phyloP scores from a whole-genome alignment of 2,888 invertebrate species.

The Ormyrus thymus region DNA sequence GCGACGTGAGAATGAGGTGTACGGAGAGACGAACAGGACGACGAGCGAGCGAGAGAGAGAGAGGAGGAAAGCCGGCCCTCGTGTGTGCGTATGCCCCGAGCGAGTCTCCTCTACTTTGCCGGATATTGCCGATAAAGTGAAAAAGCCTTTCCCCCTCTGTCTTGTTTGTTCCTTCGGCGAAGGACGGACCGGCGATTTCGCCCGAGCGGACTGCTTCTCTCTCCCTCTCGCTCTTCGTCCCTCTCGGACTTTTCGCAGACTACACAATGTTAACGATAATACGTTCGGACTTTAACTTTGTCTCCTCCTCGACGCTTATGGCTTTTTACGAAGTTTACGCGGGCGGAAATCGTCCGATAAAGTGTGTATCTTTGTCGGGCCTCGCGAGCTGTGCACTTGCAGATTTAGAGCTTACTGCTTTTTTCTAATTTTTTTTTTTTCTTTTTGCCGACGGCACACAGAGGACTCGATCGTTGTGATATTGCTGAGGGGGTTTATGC shows the following conservation, averaged over 20 bases:
- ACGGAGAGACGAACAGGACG: too few species aligned
- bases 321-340: conserved; percentile 26
- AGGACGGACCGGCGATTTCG: conserved; percentile 2
- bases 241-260: conserved; percentile 1
- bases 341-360: conserved; percentile 3
- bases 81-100: not conserved
- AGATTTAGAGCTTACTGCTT: too few species aligned
- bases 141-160: conserved; percentile 21
- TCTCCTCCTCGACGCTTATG: conserved; percentile 22
- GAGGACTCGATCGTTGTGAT: too few species aligned
- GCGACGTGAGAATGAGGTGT: not conserved
- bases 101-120: conserved; percentile 16
- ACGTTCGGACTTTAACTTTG: conserved; percentile 28
- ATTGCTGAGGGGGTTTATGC: too few species aligned
- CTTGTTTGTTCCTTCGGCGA: conserved; percentile 39
- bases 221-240: not conserved
- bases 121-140: conserved; percentile 50
- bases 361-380: conserved; percentile 61
- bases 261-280: conserved; percentile 35
- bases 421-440: too few species aligned
- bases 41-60: not conserved
- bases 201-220: not conserved
- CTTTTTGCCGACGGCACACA: too few species aligned
- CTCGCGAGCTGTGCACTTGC: not conserved
- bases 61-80: not conserved